Evolutionary conservation across 2,797 vertebrate species (phyloP).

Genomic region (Chloroceryle amazona): DNA sequence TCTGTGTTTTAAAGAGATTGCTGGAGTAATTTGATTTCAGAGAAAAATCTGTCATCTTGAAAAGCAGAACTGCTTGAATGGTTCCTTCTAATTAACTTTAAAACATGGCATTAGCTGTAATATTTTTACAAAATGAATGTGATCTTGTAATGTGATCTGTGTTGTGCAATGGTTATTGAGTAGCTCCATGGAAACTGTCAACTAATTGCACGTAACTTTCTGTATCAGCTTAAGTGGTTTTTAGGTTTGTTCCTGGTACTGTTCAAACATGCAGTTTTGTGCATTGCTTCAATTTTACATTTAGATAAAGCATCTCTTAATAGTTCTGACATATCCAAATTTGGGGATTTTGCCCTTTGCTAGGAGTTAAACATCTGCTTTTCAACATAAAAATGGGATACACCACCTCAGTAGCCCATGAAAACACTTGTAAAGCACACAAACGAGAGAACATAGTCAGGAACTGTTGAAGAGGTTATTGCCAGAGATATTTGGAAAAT

Average conservation of each 20-base stretch:
- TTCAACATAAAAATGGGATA: not conserved
- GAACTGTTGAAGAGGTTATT: not conserved
- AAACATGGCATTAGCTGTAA: conserved; percentile 5
- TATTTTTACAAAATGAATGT: not conserved
- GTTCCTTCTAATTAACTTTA: conserved; percentile 50
- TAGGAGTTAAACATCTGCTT: no score
- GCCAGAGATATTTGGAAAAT: not conserved
- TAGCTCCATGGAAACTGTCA: conserved; percentile 12
- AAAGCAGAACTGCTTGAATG: conserved; percentile 26
- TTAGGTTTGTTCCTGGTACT: not conserved
- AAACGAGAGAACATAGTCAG: not conserved
- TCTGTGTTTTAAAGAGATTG: conserved; percentile 17
- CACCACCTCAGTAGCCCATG: not conserved
- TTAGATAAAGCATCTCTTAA: not conserved
- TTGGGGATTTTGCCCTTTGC: no score
- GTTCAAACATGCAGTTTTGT: not conserved
- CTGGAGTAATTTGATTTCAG: conserved; percentile 34
- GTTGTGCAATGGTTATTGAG: not conserved
- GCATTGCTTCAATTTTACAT: not conserved
- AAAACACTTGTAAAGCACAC: not conserved
- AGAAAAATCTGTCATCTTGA: conserved; percentile 32
- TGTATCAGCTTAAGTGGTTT: not conserved
- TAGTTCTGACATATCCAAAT: not conserved
- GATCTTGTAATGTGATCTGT: not conserved
- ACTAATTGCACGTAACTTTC: not conserved